Evolutionary conservation across 1,140 invertebrate genomes (phyloP), one percentile per base, ranked within the genome.

Genomic region (Ditylenchus dipsaci): DNA sequence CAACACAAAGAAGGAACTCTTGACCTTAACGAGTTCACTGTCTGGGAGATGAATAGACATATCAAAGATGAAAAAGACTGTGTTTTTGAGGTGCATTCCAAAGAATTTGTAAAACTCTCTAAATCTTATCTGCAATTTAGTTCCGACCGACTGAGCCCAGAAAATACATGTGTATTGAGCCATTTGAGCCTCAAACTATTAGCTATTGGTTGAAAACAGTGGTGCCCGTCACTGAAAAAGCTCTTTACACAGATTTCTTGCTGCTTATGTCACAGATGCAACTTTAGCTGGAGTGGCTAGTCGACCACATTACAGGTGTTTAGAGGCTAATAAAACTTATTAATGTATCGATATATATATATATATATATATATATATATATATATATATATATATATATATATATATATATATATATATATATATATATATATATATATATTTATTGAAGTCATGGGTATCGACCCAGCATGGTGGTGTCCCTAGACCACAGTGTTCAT

Each of bases 401-500:
- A n/a, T n/a, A n/a, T n/a, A n/a, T n/a, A n/a, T n/a, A n/a, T n/a
- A n/a, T n/a, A n/a, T n/a, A n/a, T n/a, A n/a, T n/a, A n/a, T n/a
- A n/a, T n/a, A n/a, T n/a, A n/a, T n/a, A n/a, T n/a, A n/a, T n/a
- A n/a, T n/a, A n/a, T n/a, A n/a, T n/a, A n/a, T n/a, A n/a, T n/a
- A n/a, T n/a, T n/a, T n/a, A n/a, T 30, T 27, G 23, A 26, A 68
- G 66, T 43, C 63, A 68, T 29, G 26, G 21, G 7, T 43, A 68
- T 42, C 57, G 26, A 0, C 66, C 66, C 26, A 33, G 26, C 1
- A 68, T 68, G 66, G 19, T 68, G 0, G 1, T 68, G 21, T 19
- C 27, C 11, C 58, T 68, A 15, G 66, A 68, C 33, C 66, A 68
- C 33, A 21, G 29, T 5, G 58, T 68, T 27, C 58, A 42, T 9